Percentiles rank a stretch among this genome's conserved stretches.
These are phyloP conservation scores for Crenichthys baileyi DNA, from an alignment of 2,797 vertebrate genomes.

Conservation along the genomic window DNA sequence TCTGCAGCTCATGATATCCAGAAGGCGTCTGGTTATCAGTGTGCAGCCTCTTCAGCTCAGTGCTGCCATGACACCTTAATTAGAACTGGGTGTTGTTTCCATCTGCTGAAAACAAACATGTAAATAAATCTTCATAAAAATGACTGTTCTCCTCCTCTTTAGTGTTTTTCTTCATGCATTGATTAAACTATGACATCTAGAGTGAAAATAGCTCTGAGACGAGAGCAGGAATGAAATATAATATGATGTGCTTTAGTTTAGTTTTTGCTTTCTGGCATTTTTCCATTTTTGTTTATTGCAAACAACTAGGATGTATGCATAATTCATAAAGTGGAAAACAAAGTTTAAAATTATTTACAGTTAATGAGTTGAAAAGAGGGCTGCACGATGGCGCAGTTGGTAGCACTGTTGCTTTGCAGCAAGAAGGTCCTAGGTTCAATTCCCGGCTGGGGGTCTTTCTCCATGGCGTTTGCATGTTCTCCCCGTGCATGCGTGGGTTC, in stretches of 20 bases:
- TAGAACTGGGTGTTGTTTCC: background rate
- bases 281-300: background rate
- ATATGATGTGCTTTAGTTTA: too few species aligned
- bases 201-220: background rate
- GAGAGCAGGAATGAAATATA: background rate
- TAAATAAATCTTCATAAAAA: background rate
- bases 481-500: too few species aligned
- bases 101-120: background rate
- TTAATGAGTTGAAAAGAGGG: too few species aligned
- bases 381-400: too few species aligned
- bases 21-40: background rate
- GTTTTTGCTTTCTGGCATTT: background rate
- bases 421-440: too few species aligned
- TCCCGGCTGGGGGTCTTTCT: too few species aligned
- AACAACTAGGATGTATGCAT: background rate
- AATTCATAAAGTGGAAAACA: too few species aligned
- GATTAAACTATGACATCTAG: background rate
- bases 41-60: background rate
- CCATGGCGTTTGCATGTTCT: too few species aligned
- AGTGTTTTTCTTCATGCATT: background rate
- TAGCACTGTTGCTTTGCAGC: too few species aligned
- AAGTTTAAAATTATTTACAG: too few species aligned
- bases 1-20: background rate
- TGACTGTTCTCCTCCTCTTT: background rate
- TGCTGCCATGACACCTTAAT: background rate